Conservation (phyloP, 2,888 invertebrate genomes). For the Himalopsyche anomala region DNA sequence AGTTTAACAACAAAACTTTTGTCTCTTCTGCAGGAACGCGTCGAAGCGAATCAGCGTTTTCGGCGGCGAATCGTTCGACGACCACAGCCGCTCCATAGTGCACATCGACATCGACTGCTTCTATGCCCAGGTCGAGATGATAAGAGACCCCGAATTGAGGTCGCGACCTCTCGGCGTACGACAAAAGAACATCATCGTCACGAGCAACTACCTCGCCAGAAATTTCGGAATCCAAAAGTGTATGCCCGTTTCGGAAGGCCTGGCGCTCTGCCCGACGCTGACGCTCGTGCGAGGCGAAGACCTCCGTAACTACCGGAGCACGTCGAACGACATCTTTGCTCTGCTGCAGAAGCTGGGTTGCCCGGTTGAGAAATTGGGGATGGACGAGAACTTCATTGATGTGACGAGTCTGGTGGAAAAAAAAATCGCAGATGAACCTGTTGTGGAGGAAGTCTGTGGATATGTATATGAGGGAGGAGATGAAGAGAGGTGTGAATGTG, state of each 20-base stretch:
- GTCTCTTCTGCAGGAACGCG: constrained; percentile 61
- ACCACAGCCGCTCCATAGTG: constrained; percentile 75
- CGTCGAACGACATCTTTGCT: constrained; percentile 86
- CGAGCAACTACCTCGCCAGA: constrained; percentile 89
- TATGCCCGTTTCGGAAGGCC: constrained; percentile 86
- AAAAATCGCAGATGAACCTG: constrained; percentile 70
- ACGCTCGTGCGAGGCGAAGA: constrained; percentile 90
- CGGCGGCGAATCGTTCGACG: constrained; percentile 52
- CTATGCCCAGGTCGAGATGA: constrained; percentile 91
- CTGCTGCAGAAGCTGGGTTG: constrained; percentile 84
- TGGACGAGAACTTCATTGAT: constrained; percentile 92
- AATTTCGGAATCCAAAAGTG: constrained; percentile 86
- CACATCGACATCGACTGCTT: constrained; percentile 91
- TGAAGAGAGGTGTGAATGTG: constrained; percentile 81
- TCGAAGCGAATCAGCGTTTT: constrained; percentile 46
- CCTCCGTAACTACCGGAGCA: constrained; percentile 86
- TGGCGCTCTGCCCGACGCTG: constrained; percentile 84
- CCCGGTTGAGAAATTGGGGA: constrained; percentile 87
- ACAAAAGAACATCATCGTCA: constrained; percentile 90
- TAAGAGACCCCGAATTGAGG: constrained; percentile 82
- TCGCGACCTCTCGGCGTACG: constrained; percentile 86
- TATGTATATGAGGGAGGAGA: constrained; percentile 60
- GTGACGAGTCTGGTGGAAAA: constrained; percentile 82
- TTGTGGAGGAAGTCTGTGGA: constrained; percentile 84
- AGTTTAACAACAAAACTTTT: constrained; percentile 46